A percentile compares a stretch with the other conserved stretches of the same genome.
Conservation (phyloP, 2,888 invertebrate species). For the Agapostemon virescens region DNA sequence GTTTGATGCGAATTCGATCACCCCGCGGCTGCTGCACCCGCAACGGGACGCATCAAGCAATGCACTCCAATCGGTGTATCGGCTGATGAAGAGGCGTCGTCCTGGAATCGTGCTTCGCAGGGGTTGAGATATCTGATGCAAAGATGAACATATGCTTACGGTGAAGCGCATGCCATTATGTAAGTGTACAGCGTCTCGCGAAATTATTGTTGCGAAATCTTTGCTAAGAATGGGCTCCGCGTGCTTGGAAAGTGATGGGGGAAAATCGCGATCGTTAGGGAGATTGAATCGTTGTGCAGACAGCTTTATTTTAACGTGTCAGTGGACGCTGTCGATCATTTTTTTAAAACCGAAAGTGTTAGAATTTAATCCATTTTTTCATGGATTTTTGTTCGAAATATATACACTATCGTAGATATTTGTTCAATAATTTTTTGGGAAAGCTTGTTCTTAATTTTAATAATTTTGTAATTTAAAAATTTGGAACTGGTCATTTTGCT, state of each 20-base stretch:
- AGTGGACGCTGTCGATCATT: not conserved
- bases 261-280: not conserved
- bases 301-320: not conserved
- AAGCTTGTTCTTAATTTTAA: no score
- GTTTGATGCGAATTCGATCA: not conserved
- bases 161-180: not conserved
- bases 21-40: conserved; percentile 1
- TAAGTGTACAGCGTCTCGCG: not conserved
- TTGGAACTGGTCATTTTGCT: no score
- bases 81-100: not conserved
- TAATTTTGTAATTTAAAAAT: no score
- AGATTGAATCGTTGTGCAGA: not conserved
- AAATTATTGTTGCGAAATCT: not conserved
- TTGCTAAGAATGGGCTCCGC: not conserved
- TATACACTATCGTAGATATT: no score
- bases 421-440: no score
- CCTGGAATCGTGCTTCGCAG: not conserved
- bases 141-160: not conserved
- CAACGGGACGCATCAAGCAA: not conserved
- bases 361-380: no score
- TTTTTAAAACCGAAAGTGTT: no score
- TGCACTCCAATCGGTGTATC: not conserved
- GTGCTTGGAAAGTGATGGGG: not conserved
- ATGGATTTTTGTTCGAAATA: no score
- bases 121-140: not conserved